Base-by-base conservation (phyloP, 2,888 invertebrate genomes). In the Drosophila cracens region DNA sequence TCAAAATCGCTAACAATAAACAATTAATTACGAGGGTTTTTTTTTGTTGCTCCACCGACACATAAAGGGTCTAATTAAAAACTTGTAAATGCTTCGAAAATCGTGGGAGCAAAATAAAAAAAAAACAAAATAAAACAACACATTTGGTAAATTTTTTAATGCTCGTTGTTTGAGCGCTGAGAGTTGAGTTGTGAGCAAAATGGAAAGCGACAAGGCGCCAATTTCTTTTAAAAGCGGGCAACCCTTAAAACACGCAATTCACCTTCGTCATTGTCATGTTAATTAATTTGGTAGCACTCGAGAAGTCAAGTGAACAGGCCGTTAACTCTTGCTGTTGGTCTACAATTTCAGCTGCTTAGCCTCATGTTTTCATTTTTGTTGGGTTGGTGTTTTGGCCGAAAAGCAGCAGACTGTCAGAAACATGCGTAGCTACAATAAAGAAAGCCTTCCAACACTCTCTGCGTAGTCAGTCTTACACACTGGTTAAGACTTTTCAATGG, bases 221-320 rank as follows among this genome's bases (percentile, higher is more conserved):
- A 62, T 58, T 43, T 63, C 67, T 68, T 68, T 68, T 70, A 49
- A 49, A 25, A 29, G 49, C 34, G 10, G 25, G 36, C 46, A 34
- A 36, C 53, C 57, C 33, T 43, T 49, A 54, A 70, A 88, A 86
- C 79, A 83, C 75, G 89, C 87, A 89, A 90, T 89, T 90, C 90
- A 89, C 89, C 89, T 90, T 90, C 89, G 88, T 89, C 90, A 89
- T 89, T 90, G 90, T 89, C 89, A 89, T 89, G 90, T 82, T 89
- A 90, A 89, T 90, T 89, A 89, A 90, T 90, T 89, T 77, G 80
- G 79, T 71, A 74, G 74, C 90, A 80, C 88, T 89, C 79, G 66
- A 84, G 61, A 67, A 85, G 85, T 82, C 87, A 85, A 85, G 89
- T 77, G 74, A 77, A 82, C 74, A 84, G 62, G 69, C 59, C 53